Conservation (phyloP, 2,113 vertebrate genomes). For the Ailurus styani region DNA sequence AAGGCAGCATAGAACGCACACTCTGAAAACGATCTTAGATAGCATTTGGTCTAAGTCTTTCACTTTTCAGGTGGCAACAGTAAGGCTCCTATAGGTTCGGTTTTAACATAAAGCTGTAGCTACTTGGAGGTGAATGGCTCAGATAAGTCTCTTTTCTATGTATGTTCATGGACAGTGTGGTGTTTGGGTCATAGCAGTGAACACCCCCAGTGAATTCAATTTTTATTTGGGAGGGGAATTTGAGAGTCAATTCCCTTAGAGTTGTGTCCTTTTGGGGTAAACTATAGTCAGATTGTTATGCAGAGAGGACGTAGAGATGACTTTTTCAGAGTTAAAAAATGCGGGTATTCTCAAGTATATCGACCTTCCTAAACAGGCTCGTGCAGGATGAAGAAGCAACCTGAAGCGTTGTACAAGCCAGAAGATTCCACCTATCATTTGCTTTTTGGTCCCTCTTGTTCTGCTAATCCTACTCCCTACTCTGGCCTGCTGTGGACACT, state of each 20-base stretch:
- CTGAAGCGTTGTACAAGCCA: not conserved
- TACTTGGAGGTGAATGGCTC: not conserved
- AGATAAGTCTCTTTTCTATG: not conserved
- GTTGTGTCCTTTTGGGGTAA: not conserved
- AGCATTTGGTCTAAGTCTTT: not conserved
- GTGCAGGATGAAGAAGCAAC: not conserved
- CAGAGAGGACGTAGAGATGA: not conserved
- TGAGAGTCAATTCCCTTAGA: not conserved
- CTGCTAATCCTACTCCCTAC: not conserved
- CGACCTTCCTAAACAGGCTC: not conserved
- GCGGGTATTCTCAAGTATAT: not conserved
- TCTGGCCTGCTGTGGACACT: not conserved
- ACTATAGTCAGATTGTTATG: not conserved
- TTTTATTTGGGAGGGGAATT: not conserved
- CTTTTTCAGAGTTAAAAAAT: not conserved
- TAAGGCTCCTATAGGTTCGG: not conserved
- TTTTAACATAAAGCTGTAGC: not conserved
- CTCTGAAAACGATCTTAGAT: not conserved
- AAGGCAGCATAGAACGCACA: not conserved
- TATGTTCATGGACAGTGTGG: not conserved
- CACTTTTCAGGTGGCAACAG: not conserved
- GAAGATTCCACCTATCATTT: not conserved
- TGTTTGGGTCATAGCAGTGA: not conserved
- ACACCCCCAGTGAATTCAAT: not conserved
- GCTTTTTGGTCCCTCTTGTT: not conserved